Base-by-base conservation (phyloP, 2,113 vertebrate genomes). In the Petrocephalus microphthalmus region DNA sequence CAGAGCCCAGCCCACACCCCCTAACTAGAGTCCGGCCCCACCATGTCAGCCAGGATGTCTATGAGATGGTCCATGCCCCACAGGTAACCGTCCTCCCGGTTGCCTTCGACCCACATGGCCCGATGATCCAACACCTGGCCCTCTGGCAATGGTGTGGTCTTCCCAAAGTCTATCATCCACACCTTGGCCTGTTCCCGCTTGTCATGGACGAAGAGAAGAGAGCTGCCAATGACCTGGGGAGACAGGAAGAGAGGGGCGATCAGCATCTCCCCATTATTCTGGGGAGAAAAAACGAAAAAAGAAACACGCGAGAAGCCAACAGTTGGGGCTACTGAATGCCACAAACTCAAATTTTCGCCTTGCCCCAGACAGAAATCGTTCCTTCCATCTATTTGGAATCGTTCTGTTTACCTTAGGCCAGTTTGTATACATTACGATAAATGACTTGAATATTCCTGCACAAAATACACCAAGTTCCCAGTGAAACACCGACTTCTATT, bases 131-230 rank as follows among this genome's bases (percentile, higher is more conserved):
- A 97, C 89, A 96, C 95, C 88, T 99, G 93, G 60, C 98, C 98
- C 3, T 97, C 97, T 0, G 97, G 95, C 86, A 99, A 96, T 0
- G 97, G 97, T 0, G 96, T 99, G 85, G 98, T 99, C 91, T 99
- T 99, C 90, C 98, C 98, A 52, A 99, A 99, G 94, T 99, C 98
- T 25, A 99, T 99, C 98, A 99, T 99, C 98, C 98, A 99, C 88
- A 99, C 97, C 93, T 97, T 99, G 92, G 98, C 98, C 64, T 96
- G 95, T 5, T 98, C 97, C 42, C 92, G 97, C 90, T 96, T 96
- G 95, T 99, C 98, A 0, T 99, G 98, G 92, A 99, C 97, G 57
- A 99, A 99, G 89, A 99, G 96, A 81, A 99, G 96, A 67, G 98
- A 99, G 94, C 98, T 99, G 92, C 98, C 98, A 0, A 99, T 99